Conservation (phyloP, 2,888 invertebrate species). For the Conchocele bisecta region DNA sequence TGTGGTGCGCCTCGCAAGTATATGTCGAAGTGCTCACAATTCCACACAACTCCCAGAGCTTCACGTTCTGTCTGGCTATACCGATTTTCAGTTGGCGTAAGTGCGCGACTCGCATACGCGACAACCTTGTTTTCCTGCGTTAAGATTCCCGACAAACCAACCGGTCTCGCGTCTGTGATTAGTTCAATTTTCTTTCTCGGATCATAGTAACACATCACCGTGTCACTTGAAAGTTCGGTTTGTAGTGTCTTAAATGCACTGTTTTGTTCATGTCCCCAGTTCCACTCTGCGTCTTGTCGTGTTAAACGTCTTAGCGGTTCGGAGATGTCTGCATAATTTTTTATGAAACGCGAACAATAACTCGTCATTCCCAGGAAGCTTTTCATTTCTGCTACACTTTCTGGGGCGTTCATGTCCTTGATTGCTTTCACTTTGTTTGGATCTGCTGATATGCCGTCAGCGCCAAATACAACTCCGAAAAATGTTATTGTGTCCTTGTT, state of each 20-base stretch:
- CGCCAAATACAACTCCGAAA: conserved; percentile 43
- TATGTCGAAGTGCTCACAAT: conserved; percentile 56
- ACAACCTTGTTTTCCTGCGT: neutral
- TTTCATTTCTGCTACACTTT: conserved; percentile 54
- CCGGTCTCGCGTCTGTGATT: conserved; percentile 9
- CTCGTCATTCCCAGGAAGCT: conserved; percentile 66
- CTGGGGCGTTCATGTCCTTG: conserved; percentile 42
- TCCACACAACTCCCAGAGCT: conserved; percentile 65
- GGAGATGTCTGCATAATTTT: conserved; percentile 54
- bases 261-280: conserved; percentile 53
- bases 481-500: conserved; percentile 46
- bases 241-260: conserved; percentile 51
- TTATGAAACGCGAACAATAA: conserved; percentile 64
- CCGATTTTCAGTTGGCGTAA: conserved; percentile 52
- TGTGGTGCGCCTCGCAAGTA: conserved; percentile 56
- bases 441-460: conserved; percentile 50
- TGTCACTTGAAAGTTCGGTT: conserved; percentile 43
- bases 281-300: conserved; percentile 48
- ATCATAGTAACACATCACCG: conserved; percentile 51
- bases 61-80: conserved; percentile 66
- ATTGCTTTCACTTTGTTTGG: conserved; percentile 57
- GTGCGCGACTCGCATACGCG: conserved; percentile 57
- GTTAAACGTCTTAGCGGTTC: conserved; percentile 63
- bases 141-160: neutral
- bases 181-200: neutral